phyloP scores from a whole-genome alignment of 2,797 vertebrate genomes.

The Aratinga solstitialis region DNA sequence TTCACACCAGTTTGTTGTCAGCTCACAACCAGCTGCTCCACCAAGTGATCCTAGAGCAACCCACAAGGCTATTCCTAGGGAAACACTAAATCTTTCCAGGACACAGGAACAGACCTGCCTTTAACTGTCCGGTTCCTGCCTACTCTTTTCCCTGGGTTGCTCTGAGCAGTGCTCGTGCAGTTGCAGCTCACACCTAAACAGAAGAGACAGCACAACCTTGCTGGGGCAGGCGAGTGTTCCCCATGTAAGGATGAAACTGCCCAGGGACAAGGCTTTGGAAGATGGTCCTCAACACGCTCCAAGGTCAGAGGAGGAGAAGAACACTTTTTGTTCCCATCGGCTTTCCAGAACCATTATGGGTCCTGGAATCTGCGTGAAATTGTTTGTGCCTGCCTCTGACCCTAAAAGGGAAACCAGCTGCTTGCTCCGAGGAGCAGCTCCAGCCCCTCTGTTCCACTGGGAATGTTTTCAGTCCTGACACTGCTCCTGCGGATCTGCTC shows the following conservation, averaged over 20 bases:
- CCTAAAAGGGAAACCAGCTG: conserved; percentile 62
- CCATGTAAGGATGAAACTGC: conserved; percentile 19
- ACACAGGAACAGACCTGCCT: conserved; percentile 26
- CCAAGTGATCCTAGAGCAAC: not conserved
- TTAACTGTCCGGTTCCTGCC: not conserved
- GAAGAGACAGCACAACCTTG: not conserved
- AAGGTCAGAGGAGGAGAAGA: conserved; percentile 46
- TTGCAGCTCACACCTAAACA: not conserved
- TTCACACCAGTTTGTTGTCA: not conserved
- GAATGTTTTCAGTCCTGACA: not conserved
- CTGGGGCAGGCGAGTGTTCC: not conserved
- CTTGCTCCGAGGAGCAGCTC: not conserved
- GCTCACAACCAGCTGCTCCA: conserved; percentile 26
- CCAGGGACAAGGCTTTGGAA: not conserved
- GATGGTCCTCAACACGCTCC: not conserved
- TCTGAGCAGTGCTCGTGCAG: not conserved
- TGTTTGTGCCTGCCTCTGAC: conserved; percentile 3
- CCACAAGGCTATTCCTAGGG: conserved; percentile 1
- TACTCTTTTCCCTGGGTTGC: not conserved
- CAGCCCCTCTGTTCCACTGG: not conserved
- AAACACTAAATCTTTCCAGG: conserved; percentile 16
- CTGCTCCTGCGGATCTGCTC: rapidly evolving
- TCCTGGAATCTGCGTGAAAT: conserved; percentile 41
- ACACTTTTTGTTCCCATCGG: conserved; percentile 17
- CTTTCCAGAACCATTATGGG: conserved; percentile 51